Evolutionary conservation across 2,797 vertebrate genomes (phyloP), one percentile per base, ranked within the genome.

Genomic region (Coilia nasus): DNA sequence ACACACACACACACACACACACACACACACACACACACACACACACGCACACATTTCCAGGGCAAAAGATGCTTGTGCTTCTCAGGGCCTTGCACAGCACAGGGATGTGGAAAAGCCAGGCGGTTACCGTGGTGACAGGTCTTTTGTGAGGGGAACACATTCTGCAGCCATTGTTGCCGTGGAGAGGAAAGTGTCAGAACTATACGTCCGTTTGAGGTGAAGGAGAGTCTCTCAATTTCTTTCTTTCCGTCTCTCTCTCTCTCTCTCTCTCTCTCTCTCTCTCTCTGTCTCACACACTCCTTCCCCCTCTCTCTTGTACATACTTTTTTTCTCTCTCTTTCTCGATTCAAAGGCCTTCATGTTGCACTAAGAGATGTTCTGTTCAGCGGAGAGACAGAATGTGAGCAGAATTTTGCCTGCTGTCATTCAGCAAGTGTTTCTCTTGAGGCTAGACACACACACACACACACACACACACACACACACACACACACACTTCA

Each of bases 81-180:
- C 89, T 92, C 89, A 88, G 92, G 90, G 92, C 91, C 90, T 81
- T 44, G 44, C 83, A 80, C 91, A 92, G 91, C 91, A 93, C 90
- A 86, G 86, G 88, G 94, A 93, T 92, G 89, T 87, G 86, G 93
- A 92, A 93, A 94, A 93, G 89, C 93, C 90, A 93, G 92, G 94
- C 89, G 87, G 88, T 95, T 82, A 11, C 93, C 93, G 93, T 94
- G 87, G 93, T 91, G 94, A 95, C 92, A 82, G 87, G 90, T 92
- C 93, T 94, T 91, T 91, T 92, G 89, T 91, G 91, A 93, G 35
- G 71, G 12, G 93, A 92, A 93, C 90, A 88, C 93, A 93, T 94
- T 94, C 92, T 90, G 67, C 23, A 64, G 90, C 91, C 93, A 94
- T 94, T 96, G 93, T 94, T 92, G 64, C 64, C 88, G 88, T 86